Evolutionary conservation across 1,140 invertebrate species (phyloP).

Genomic region (Drosophila obscura): DNA sequence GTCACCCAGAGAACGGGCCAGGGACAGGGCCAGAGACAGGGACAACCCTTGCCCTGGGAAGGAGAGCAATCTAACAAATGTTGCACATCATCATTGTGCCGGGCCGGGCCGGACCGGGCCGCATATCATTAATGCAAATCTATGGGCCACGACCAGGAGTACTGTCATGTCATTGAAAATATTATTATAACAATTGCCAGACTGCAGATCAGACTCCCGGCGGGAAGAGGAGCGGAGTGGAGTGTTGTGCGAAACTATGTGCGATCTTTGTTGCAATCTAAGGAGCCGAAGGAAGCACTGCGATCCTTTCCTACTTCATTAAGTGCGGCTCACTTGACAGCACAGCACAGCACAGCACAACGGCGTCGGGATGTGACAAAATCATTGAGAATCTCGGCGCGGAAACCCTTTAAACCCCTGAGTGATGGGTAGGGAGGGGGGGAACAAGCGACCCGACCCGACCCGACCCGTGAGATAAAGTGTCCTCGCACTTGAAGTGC

Average conservation of each 20-base stretch:
- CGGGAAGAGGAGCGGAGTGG: too few species aligned
- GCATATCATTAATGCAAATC: constrained; percentile 81
- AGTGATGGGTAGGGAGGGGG: constrained; percentile 24
- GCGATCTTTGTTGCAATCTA: constrained; percentile 14
- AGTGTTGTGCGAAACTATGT: constrained; percentile 26
- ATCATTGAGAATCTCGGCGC: constrained; percentile 26
- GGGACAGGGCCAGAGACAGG: neutral
- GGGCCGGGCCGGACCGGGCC: constrained; percentile 30
- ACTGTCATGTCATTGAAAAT: constrained; percentile 75
- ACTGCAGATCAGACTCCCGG: constrained; percentile 12
- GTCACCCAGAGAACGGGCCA: too few species aligned
- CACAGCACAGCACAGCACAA: constrained; percentile 32
- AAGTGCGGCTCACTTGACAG: constrained; percentile 80
- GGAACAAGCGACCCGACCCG: too few species aligned
- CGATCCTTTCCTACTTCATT: constrained; percentile 59
- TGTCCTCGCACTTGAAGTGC: constrained; percentile 42
- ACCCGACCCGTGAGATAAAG: constrained; percentile 50
- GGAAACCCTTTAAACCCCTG: constrained; percentile 28
- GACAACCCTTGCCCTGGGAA: constrained; percentile 10
- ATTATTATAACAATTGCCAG: constrained; percentile 73
- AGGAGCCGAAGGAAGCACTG: neutral
- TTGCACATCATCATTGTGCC: constrained; percentile 56
- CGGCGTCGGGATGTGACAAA: constrained; percentile 33
- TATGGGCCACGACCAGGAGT: constrained; percentile 38
- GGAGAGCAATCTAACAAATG: constrained; percentile 53